Conservation (phyloP, 2,797 vertebrate genomes). For the Aulostomus chinensis region DNA sequence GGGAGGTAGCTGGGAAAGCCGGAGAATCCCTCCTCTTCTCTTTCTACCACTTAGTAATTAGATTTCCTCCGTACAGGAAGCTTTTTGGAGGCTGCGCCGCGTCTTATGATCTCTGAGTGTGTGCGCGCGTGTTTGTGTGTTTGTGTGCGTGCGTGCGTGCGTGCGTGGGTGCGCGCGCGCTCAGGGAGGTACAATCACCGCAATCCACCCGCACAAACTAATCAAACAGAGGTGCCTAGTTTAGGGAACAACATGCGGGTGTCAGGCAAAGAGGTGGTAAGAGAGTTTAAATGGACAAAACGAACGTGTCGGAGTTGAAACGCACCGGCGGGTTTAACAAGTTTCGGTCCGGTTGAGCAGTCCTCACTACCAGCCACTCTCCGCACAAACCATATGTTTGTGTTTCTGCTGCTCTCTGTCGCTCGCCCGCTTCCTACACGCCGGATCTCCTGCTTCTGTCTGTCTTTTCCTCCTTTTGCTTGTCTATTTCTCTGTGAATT, state of each 20-base stretch:
- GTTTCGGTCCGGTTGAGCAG: constrained; percentile 46
- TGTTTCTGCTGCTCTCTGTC: constrained; percentile 31
- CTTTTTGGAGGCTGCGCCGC: constrained; percentile 42
- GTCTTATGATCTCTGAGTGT: constrained; percentile 62
- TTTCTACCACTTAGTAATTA: constrained; percentile 61
- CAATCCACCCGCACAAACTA: constrained; percentile 54
- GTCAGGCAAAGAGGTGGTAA: no score
- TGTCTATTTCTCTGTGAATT: neutral
- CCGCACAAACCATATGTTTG: constrained; percentile 64
- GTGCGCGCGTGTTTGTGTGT: no score
- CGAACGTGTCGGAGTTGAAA: neutral
- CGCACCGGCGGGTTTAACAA: constrained; percentile 15
- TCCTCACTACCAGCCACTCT: constrained; percentile 32
- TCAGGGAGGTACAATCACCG: constrained; percentile 42
- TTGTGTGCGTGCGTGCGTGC: neutral
- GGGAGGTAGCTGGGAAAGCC: constrained; percentile 1
- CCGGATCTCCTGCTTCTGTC: neutral
- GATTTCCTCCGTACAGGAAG: constrained; percentile 45
- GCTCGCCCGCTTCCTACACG: neutral
- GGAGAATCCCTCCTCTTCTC: constrained; percentile 15
- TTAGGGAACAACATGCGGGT: no score
- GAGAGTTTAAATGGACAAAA: no score
- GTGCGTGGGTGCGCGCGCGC: constrained; percentile 22
- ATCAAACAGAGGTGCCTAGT: constrained; percentile 42
- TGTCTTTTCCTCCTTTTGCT: neutral